phyloP scores from a whole-genome alignment of 2,888 invertebrate species.

The Cylindroiulus punctatus region DNA sequence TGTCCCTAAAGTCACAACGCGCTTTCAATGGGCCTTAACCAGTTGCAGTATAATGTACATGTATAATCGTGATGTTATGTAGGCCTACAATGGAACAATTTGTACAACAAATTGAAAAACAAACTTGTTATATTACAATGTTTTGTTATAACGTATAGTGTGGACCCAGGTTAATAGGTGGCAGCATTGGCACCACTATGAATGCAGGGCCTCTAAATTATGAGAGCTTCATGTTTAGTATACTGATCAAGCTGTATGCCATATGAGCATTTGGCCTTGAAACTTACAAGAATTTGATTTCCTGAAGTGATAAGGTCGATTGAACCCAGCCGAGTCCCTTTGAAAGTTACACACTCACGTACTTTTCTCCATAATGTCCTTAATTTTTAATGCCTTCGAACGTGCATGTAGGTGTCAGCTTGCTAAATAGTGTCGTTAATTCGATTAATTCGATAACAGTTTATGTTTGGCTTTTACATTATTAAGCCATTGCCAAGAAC shows the following conservation, averaged over 20 bases:
- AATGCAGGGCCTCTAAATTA: no score
- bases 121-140: no score
- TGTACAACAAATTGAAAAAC: no score
- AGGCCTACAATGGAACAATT: no score
- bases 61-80: no score
- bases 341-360: slow-evolving; percentile 6
- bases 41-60: no score
- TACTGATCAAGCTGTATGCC: background rate
- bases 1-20: no score
- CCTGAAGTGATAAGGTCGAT: background rate
- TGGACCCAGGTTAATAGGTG: background rate
- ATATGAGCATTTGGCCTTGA: background rate
- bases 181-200: background rate
- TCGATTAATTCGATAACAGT: slow-evolving; percentile 30
- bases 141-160: no score
- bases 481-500: background rate
- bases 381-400: slow-evolving; percentile 7
- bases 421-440: slow-evolving; percentile 40
- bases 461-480: slow-evolving; percentile 18
- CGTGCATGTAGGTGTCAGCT: slow-evolving; percentile 2
- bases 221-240: background rate
- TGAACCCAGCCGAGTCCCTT: background rate
- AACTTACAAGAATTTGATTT: background rate
- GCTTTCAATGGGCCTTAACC: no score
- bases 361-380: slow-evolving; percentile 25